phyloP scores from a whole-genome alignment of 2,888 invertebrate species.

The Diploptera punctata region DNA sequence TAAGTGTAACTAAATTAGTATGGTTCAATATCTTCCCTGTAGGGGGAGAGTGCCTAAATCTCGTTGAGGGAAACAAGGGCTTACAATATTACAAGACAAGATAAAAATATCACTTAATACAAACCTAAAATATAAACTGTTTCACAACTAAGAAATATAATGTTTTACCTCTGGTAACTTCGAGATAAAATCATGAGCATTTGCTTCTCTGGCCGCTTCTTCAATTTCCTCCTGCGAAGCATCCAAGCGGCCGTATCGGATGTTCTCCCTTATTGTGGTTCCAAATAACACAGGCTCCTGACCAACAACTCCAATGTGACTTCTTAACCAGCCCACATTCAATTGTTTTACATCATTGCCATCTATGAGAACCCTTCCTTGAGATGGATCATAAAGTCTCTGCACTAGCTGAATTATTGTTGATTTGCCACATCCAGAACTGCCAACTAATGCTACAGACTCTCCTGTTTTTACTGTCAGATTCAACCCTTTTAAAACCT shows the following conservation, averaged over 20 bases:
- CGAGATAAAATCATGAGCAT: constrained; percentile 78
- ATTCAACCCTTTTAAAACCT: constrained; percentile 72
- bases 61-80: too few species aligned
- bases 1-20: too few species aligned
- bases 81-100: too few species aligned
- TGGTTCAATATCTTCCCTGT: too few species aligned
- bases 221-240: constrained; percentile 72
- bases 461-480: constrained; percentile 68
- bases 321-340: constrained; percentile 76
- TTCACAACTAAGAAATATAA: not conserved
- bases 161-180: constrained; percentile 71
- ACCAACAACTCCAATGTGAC: constrained; percentile 83
- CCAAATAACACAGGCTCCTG: constrained; percentile 90
- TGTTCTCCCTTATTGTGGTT: constrained; percentile 84
- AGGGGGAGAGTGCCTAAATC: too few species aligned
- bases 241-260: constrained; percentile 76
- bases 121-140: too few species aligned
- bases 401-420: constrained; percentile 79
- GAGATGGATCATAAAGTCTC: constrained; percentile 72
- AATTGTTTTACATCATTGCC: constrained; percentile 68
- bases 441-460: constrained; percentile 74
- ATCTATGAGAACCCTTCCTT: constrained; percentile 63
- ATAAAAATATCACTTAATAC: too few species aligned
- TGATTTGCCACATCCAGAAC: constrained; percentile 84
- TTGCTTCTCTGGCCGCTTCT: constrained; percentile 73